Evolutionary conservation across 2,113 vertebrate species (phyloP), one percentile per base, ranked within the genome.

Genomic region (Danionella cerebrum): DNA sequence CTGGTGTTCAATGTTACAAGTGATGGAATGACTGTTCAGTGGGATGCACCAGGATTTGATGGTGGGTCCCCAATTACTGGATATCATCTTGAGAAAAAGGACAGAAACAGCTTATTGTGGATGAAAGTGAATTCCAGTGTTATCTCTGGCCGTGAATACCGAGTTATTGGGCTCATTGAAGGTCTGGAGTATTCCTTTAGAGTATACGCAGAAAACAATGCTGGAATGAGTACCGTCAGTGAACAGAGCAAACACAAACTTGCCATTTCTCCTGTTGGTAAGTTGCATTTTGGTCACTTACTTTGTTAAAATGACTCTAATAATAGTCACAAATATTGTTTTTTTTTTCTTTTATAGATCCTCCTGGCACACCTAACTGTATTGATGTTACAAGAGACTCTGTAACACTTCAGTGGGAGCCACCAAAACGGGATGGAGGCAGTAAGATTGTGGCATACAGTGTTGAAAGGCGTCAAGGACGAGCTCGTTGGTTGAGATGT

Each of bases 91-190:
- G 96, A 98, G 83, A 99, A 96, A 87, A 99, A 99, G 82, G 96
- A 99, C 87, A 92, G 95, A 81, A 99, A 99, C 78, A 99, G 96
- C 82, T 93, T 99, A 25, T 79, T 99, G 70, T 99, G 96, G 96
- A 92, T 94, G 80, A 95, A 91, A 77, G 90, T 95, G 67, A 99
- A 98, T 75, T 89, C 86, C 60, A 88, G 83, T 68, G 80, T 90
- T 68, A 90, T 99, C 78, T 94, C 94, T 79, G 91, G 83, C 76
- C 92, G 86, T 88, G 96, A 99, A 82, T 96, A 96, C 45, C 93
- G 96, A 84, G 93, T 90, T 38, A 93, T 87, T 1, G 90, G 95
- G 42, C 87, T 99, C 11, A 80, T 95, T 44, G 96, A 99, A 70
- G 96, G 95, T 44, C 85, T 99, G 73, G 96, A 99, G 84, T 99